Evolutionary conservation across 2,888 invertebrate species (phyloP), one percentile per base, ranked within the genome.

Genomic region (Pristionchus mayeri): DNA sequence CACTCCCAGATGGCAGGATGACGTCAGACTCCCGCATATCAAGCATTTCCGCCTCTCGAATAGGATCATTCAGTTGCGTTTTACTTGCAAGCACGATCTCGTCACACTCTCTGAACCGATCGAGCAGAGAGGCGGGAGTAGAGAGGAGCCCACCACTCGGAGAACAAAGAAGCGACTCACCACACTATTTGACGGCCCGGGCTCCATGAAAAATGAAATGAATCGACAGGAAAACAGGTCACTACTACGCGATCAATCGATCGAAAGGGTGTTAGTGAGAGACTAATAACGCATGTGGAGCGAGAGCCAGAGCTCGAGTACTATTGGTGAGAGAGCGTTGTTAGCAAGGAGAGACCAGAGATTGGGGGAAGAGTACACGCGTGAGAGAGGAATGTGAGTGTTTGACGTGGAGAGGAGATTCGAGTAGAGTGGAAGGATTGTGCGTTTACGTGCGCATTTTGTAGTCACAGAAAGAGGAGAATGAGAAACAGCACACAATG

Each of bases 31-130:
- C 0, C 71, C 71, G 71, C 71, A 71, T n/a, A 71, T 24, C 40
- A 40, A n/a, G 71, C 71, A 71, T 21, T 71, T 71, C 40, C 71
- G 71, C 40, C 11, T n/a, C 71, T 71, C 16, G 7, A 40, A 71
- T n/a, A 21, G 4, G 3, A 34, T 54, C n/a, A n/a, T 54, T n/a
- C 24, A n/a, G 52, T 11, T 18, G 3, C 4, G 16, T 52, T 1
- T 16, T 52, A 52, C 0, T n/a, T 9, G 50, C 16, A 50, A 24
- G 7, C n/a, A n/a, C n/a, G n/a, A n/a, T n/a, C n/a, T n/a, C n/a
- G n/a, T n/a, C n/a, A n/a, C n/a, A n/a, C n/a, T n/a, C n/a, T n/a
- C n/a, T n/a, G n/a, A n/a, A n/a, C n/a, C n/a, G n/a, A n/a, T n/a
- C n/a, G n/a, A n/a, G n/a, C n/a, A n/a, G n/a, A n/a, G n/a, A n/a